phyloP scores from a whole-genome alignment of 2,888 invertebrate species.

The Xiphydria camelus region DNA sequence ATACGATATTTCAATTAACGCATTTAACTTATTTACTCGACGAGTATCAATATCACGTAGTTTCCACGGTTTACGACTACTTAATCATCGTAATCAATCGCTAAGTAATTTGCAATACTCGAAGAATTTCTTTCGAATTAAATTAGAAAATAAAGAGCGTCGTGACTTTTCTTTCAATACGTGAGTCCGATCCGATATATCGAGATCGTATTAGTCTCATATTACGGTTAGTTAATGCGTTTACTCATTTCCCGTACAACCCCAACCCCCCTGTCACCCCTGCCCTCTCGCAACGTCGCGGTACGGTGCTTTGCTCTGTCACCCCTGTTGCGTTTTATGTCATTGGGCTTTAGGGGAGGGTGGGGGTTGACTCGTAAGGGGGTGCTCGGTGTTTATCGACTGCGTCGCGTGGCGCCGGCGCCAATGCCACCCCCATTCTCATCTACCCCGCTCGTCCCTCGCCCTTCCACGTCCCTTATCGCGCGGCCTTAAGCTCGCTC shows the following conservation, averaged over 20 bases:
- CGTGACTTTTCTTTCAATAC: too few relatives aligned
- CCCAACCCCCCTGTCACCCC: not conserved
- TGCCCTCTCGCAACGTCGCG: not conserved
- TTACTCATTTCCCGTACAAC: slow-evolving; percentile 2
- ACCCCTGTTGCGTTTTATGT: slow-evolving; percentile 41
- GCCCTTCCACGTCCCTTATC: slow-evolving; percentile 1
- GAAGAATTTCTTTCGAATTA: too few relatives aligned
- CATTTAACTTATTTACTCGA: too few relatives aligned
- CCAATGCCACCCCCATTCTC: slow-evolving; percentile 11
- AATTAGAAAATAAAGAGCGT: too few relatives aligned
- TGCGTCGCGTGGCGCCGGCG: slow-evolving; percentile 29
- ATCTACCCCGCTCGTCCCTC: not conserved
- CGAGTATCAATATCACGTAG: too few relatives aligned
- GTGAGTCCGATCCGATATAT: too few relatives aligned
- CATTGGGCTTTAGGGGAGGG: slow-evolving; percentile 36
- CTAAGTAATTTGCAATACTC: too few relatives aligned
- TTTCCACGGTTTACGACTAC: too few relatives aligned
- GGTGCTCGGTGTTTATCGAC: slow-evolving; percentile 25
- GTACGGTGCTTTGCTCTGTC: slow-evolving; percentile 15
- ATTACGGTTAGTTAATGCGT: slow-evolving; percentile 1
- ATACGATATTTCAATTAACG: too few relatives aligned
- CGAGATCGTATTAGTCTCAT: too few relatives aligned
- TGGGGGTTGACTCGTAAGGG: slow-evolving; percentile 18
- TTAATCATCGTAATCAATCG: too few relatives aligned
- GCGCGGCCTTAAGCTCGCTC: not conserved